phyloP scores from a whole-genome alignment of 2,888 invertebrate species.

The Himalopsyche japonica region DNA sequence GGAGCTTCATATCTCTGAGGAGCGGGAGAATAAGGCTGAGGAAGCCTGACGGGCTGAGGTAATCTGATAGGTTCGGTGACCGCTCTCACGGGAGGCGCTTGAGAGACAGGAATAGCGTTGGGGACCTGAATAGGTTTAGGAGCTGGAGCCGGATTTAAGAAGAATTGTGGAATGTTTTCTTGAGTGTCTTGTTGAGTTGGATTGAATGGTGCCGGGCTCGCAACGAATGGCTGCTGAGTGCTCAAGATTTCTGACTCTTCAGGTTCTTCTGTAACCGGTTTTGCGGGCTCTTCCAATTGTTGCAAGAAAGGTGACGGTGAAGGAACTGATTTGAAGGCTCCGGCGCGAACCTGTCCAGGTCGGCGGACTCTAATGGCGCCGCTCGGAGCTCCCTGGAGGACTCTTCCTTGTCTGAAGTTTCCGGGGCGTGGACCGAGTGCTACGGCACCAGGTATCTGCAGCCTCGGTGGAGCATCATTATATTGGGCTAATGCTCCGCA shows the following conservation, averaged over 20 bases:
- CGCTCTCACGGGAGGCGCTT: conserved; percentile 44
- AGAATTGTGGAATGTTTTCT: conserved; percentile 47
- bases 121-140: conserved; percentile 55
- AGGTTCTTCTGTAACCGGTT: conserved; percentile 70
- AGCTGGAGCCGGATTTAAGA: conserved; percentile 51
- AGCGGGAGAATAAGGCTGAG: conserved; percentile 45
- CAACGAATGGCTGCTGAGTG: conserved; percentile 48
- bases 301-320: conserved; percentile 55
- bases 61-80: conserved; percentile 49
- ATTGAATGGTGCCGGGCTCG: conserved; percentile 49
- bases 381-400: conserved; percentile 48
- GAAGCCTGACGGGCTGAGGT: conserved; percentile 45
- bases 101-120: conserved; percentile 49
- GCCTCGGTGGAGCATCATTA: conserved; percentile 62
- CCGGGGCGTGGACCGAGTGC: conserved; percentile 49
- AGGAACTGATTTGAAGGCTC: conserved; percentile 56
- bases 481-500: conserved; percentile 60
- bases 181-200: conserved; percentile 49
- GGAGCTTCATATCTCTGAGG: conserved; percentile 32
- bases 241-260: conserved; percentile 65
- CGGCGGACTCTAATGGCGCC: conserved; percentile 49
- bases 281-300: conserved; percentile 59
- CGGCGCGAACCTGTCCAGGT: conserved; percentile 52
- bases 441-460: conserved; percentile 69
- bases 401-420: conserved; percentile 54